Percentiles rank a stretch among this genome's conserved stretches.
phyloP scores from a whole-genome alignment of 2,797 vertebrate species.

The Tragopan temminckii region DNA sequence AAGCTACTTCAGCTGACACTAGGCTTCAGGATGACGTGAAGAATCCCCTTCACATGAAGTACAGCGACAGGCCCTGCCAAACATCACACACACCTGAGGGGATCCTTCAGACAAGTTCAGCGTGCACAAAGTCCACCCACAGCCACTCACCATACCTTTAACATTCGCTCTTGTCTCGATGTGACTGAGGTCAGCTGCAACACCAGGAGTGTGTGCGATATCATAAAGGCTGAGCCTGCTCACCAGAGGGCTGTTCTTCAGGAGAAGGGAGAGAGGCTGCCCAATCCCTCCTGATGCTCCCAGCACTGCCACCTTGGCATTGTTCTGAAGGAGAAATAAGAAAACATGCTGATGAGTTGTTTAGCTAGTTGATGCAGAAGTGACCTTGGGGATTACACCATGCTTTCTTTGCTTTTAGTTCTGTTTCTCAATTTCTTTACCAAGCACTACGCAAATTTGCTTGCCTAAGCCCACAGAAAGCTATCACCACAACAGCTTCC shows the following conservation, averaged over 20 bases:
- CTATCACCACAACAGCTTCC: accelerated
- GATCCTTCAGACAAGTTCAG: background rate
- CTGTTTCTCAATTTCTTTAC: background rate
- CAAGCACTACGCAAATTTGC: background rate
- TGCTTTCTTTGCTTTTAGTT: background rate
- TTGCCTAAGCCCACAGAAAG: background rate
- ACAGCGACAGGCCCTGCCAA: accelerated
- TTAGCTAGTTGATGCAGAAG: background rate
- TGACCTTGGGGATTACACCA: background rate
- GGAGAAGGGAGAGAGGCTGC: slow-evolving; percentile 94
- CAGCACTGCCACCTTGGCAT: slow-evolving; percentile 94
- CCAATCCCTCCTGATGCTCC: slow-evolving; percentile 97
- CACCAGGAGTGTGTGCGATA: slow-evolving; percentile 95
- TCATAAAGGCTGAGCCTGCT: slow-evolving; percentile 92
- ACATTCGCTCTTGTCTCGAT: slow-evolving; percentile 94
- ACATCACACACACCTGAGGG: accelerated
- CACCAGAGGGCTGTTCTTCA: slow-evolving; percentile 97
- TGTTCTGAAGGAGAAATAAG: slow-evolving; percentile 76
- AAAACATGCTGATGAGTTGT: background rate
- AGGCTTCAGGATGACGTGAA: background rate
- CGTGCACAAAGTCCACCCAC: accelerated
- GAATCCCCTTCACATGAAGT: background rate
- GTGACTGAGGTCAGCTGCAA: slow-evolving; percentile 96
- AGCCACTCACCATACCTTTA: slow-evolving; percentile 81
- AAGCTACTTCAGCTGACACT: background rate